Percentiles rank a stretch among this genome's conserved stretches.
Evolutionary conservation across 2,797 vertebrate genomes (phyloP).

Genomic region (Schizopygopsis pylzovi): DNA sequence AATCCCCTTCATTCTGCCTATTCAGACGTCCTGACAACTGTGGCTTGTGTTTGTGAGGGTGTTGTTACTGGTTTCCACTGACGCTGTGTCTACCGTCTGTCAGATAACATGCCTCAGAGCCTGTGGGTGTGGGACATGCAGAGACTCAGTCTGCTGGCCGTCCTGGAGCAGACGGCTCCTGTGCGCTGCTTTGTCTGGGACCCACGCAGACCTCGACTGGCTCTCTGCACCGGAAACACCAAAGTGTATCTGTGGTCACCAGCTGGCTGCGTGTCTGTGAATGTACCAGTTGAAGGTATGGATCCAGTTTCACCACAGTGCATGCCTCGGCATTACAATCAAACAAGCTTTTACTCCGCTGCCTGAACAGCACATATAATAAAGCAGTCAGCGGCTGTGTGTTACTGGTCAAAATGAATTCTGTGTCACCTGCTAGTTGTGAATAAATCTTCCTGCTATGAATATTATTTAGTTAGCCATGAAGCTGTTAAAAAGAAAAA

Average conservation of each 20-base stretch:
- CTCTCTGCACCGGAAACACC: conserved; percentile 86
- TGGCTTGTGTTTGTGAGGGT: conserved; percentile 40
- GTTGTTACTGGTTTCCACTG: conserved; percentile 51
- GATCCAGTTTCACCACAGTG: neutral
- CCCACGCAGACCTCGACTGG: conserved; percentile 85
- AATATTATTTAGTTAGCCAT: neutral
- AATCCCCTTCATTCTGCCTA: conserved; percentile 44
- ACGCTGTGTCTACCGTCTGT: conserved; percentile 35
- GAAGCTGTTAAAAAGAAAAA: no score
- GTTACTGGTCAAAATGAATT: neutral
- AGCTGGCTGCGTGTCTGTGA: conserved; percentile 86
- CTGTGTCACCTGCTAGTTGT: neutral
- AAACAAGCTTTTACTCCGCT: neutral
- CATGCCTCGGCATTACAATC: neutral
- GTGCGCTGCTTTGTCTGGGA: conserved; percentile 93
- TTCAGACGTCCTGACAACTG: conserved; percentile 50
- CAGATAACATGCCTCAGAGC: conserved; percentile 87
- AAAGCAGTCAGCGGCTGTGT: neutral
- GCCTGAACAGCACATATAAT: neutral
- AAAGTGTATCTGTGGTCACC: conserved; percentile 92
- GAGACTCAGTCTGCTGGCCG: conserved; percentile 82
- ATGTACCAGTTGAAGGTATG: conserved; percentile 89
- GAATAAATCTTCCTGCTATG: neutral
- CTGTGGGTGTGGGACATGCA: conserved; percentile 95
- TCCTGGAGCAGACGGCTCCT: conserved; percentile 85